A percentile compares a stretch with the other conserved stretches of the same genome.
These are phyloP conservation scores for Okapia johnstoni DNA, from an alignment of 2,113 vertebrate species.

Conservation along the genomic window DNA sequence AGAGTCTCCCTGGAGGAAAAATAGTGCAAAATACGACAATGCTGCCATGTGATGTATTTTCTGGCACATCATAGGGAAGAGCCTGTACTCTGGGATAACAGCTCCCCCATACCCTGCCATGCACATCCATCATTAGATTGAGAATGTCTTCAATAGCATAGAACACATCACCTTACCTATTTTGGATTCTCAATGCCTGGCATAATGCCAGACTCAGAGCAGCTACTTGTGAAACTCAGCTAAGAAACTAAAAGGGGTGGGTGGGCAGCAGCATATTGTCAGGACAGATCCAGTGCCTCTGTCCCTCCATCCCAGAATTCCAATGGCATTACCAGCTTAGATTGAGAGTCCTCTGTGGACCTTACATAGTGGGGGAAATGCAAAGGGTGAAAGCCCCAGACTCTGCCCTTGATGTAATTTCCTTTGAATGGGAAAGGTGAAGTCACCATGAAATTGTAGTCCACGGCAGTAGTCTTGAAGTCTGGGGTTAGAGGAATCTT, in stretches of 20 bases:
- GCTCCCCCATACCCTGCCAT: not conserved
- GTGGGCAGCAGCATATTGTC: not conserved
- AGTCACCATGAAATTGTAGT: not conserved
- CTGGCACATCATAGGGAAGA: not conserved
- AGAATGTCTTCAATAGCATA: not conserved
- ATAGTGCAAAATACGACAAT: not conserved
- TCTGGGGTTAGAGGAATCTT: not conserved
- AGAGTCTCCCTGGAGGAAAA: not conserved
- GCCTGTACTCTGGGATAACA: not conserved
- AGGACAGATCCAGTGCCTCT: not conserved
- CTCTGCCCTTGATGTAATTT: not conserved
- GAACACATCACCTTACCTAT: not conserved
- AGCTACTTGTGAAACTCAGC: conserved; percentile 9
- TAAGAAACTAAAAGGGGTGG: not conserved
- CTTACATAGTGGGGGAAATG: not conserved
- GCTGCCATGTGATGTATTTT: not conserved
- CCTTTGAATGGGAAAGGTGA: not conserved
- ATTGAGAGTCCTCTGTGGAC: not conserved
- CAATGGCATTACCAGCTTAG: not conserved
- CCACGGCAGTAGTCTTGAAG: not conserved
- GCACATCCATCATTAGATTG: not conserved
- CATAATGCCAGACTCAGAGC: not conserved
- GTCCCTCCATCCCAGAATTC: not conserved
- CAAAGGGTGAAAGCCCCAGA: not conserved
- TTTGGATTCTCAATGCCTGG: not conserved